These are phyloP conservation scores for Ephestia elutella DNA, from an alignment of 1,140 invertebrate species.

Conservation along the genomic window DNA sequence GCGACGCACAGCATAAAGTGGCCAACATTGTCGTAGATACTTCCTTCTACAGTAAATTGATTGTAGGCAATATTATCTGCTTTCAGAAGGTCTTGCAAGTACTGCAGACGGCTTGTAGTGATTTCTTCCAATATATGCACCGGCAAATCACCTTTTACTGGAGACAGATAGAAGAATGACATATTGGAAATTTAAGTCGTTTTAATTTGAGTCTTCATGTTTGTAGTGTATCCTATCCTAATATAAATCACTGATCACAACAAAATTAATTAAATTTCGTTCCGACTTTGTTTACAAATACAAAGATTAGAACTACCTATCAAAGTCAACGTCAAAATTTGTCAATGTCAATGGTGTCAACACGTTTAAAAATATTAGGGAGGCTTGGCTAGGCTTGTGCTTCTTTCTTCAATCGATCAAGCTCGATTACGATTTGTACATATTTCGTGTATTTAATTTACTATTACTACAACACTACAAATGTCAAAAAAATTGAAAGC, in stretches of 20 bases:
- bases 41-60: conserved; percentile 77
- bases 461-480: background rate
- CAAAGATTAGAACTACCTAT: too few species aligned
- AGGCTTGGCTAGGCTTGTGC: too few species aligned
- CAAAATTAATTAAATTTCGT: too few species aligned
- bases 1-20: conserved; percentile 75
- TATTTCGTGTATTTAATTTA: too few species aligned
- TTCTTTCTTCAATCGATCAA: too few species aligned
- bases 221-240: too few species aligned
- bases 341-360: too few species aligned
- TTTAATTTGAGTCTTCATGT: background rate
- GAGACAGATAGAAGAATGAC: conserved; percentile 52
- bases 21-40: conserved; percentile 74
- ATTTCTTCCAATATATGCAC: conserved; percentile 49
- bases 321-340: too few species aligned
- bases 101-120: conserved; percentile 37
- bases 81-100: conserved; percentile 41
- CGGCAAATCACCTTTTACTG: conserved; percentile 48
- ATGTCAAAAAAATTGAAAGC: conserved; percentile 13
- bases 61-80: conserved; percentile 42
- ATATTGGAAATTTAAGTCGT: conserved; percentile 18
- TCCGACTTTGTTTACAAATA: too few species aligned
- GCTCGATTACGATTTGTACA: too few species aligned
- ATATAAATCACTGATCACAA: too few species aligned
- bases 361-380: too few species aligned